A percentile compares a stretch with the other conserved stretches of the same genome.
phyloP scores from a whole-genome alignment of 2,113 vertebrate species.

The Clarias macrocephalus region DNA sequence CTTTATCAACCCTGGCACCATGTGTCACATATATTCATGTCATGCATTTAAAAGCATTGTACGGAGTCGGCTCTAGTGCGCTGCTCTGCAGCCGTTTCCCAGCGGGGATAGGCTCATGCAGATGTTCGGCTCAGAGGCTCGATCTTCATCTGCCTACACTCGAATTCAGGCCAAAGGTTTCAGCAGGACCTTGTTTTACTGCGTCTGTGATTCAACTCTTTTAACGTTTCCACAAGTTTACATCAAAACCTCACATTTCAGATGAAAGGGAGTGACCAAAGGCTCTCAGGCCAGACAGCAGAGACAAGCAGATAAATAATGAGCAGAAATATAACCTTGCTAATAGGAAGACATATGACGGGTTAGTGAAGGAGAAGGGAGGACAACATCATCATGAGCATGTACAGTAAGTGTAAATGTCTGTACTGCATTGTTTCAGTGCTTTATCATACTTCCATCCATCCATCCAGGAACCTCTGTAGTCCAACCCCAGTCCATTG shows the following conservation, averaged over 20 bases:
- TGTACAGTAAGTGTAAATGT: conserved; percentile 16
- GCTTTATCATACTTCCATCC: conserved; percentile 1
- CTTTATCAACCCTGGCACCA: conserved; percentile 27
- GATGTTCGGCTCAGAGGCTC: conserved; percentile 56
- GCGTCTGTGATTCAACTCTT: conserved; percentile 39
- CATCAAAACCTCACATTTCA: conserved; percentile 47
- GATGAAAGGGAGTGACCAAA: conserved; percentile 27
- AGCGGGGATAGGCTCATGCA: conserved; percentile 45
- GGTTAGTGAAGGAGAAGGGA: background rate
- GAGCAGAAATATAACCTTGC: conserved; percentile 20
- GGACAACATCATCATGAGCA: conserved; percentile 29
- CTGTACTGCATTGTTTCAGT: conserved; percentile 7
- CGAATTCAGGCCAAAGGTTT: background rate
- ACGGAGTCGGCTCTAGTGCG: conserved; percentile 34
- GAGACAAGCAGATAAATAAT: conserved; percentile 34
- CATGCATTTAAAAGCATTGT: conserved; percentile 10
- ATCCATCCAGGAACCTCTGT: too few relatives aligned
- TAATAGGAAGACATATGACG: conserved; percentile 43
- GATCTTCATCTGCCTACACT: conserved; percentile 50
- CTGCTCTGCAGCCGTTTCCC: conserved; percentile 44
- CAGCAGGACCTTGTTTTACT: conserved; percentile 51
- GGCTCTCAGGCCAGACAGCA: conserved; percentile 22
- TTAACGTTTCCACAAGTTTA: conserved; percentile 44
- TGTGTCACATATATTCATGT: conserved; percentile 52
- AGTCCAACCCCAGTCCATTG: too few relatives aligned